These are phyloP conservation scores for Trypoxylus dichotomus DNA, from an alignment of 1,140 invertebrate genomes.

Conservation along the genomic window DNA sequence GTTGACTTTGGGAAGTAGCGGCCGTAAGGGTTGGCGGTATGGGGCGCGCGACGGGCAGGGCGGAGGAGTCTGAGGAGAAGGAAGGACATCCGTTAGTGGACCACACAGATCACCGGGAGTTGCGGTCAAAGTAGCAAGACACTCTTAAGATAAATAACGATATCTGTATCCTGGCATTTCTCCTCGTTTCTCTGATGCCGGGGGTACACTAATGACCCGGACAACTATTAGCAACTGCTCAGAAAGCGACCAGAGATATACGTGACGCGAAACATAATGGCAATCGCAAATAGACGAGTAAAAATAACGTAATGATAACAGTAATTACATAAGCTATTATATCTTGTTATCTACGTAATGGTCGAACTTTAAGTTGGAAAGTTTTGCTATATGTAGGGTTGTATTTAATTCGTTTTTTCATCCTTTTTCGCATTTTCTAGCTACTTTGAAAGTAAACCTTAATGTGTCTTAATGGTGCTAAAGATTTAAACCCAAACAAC, in stretches of 20 bases:
- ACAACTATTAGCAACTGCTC: constrained; percentile 46
- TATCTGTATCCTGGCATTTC: constrained; percentile 40
- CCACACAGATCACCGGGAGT: constrained; percentile 49
- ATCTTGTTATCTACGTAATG: not conserved
- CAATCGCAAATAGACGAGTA: constrained; percentile 25
- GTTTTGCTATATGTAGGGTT: not conserved
- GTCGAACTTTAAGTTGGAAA: not conserved
- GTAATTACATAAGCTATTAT: not conserved
- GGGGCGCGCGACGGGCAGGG: not conserved
- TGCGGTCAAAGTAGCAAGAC: constrained; percentile 48
- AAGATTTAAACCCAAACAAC: too few relatives aligned
- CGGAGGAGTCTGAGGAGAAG: not conserved
- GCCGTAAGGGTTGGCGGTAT: not conserved
- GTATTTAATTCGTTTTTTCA: too few relatives aligned
- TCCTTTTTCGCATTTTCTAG: too few relatives aligned
- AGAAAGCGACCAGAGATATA: constrained; percentile 41
- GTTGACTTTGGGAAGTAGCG: constrained; percentile 43
- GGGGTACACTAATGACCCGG: constrained; percentile 50
- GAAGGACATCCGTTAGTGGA: constrained; percentile 45
- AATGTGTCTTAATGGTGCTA: too few relatives aligned
- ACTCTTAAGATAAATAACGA: constrained; percentile 53
- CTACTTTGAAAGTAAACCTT: too few relatives aligned
- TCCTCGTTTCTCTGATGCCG: constrained; percentile 40
- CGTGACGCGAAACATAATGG: constrained; percentile 44
- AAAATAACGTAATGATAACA: not conserved